Evolutionary conservation across 2,888 invertebrate species (phyloP).

Genomic region (Ferdinandea cuprea): DNA sequence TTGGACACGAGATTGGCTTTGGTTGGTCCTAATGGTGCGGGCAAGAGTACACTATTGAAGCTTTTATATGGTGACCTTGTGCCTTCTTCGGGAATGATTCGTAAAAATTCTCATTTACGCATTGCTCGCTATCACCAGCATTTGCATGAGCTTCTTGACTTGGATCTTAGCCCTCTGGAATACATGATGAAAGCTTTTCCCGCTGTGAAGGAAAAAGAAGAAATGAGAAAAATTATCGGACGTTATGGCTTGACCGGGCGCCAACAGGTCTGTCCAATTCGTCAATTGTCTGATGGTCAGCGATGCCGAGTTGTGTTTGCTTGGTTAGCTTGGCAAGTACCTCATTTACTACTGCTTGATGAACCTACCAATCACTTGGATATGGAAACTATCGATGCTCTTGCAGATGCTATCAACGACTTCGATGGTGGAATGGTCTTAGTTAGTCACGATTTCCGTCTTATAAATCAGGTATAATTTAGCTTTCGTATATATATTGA

Average conservation of each 20-base stretch:
- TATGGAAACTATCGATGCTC: conserved; percentile 99
- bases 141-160: conserved; percentile 96
- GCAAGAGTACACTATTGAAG: conserved; percentile 98
- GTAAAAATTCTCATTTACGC: conserved; percentile 98
- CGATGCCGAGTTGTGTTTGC: conserved; percentile 99
- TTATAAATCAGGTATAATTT: conserved; percentile 94
- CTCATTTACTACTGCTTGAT: conserved; percentile 93
- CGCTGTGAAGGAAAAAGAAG: conserved; percentile 98
- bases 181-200: conserved; percentile 99
- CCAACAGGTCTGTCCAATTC: conserved; percentile 90
- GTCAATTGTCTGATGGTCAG: conserved; percentile 95
- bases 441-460: conserved; percentile 99
- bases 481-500: not conserved
- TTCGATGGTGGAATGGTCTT: conserved; percentile 99
- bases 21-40: conserved; percentile 99
- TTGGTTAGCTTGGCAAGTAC: conserved; percentile 98
- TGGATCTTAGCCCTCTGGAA: conserved; percentile 97
- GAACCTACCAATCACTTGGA: conserved; percentile 97
- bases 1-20: conserved; percentile 97
- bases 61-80: conserved; percentile 97
- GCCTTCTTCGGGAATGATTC: conserved; percentile 97
- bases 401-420: conserved; percentile 98
- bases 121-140: conserved; percentile 99
- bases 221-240: conserved; percentile 99
- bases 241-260: conserved; percentile 98